Conservation (phyloP, 2,113 vertebrate species). For the Boleophthalmus pectinirostris region DNA sequence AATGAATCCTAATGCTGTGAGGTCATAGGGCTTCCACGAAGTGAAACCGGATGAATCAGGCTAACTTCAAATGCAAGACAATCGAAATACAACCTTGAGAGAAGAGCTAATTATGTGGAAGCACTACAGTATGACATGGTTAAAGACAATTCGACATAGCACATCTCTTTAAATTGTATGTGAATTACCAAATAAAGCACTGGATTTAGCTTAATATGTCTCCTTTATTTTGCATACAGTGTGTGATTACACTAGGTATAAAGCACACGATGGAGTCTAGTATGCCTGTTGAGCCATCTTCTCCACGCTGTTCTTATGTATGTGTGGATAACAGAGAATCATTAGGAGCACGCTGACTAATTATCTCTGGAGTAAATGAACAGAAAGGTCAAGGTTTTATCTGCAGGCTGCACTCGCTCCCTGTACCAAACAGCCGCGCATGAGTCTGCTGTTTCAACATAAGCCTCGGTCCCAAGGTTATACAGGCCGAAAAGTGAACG, state of each 20-base stretch:
- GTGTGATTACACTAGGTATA: background rate
- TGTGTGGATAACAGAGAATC: constrained; percentile 27
- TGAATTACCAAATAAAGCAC: background rate
- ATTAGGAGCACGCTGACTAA: constrained; percentile 47
- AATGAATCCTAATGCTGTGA: too few species aligned
- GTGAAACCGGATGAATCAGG: too few species aligned
- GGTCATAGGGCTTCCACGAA: too few species aligned
- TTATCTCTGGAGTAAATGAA: constrained; percentile 30
- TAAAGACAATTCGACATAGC: too few species aligned
- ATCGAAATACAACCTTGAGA: too few species aligned
- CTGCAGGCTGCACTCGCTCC: constrained; percentile 18
- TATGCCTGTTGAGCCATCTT: constrained; percentile 4
- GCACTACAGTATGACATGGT: too few species aligned
- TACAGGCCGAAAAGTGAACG: background rate
- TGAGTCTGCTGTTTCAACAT: constrained; percentile 11
- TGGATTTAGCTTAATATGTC: background rate
- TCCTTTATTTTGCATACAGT: background rate
- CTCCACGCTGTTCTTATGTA: constrained; percentile 17
- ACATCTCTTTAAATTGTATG: background rate
- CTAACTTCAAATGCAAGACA: too few species aligned
- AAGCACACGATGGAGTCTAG: background rate
- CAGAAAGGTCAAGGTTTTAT: constrained; percentile 51
- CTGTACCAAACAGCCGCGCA: constrained; percentile 18
- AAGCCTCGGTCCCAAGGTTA: background rate
- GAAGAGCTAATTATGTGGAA: too few species aligned